Conservation (phyloP, 2,797 vertebrate genomes). For the Scyliorhinus canicula region DNA sequence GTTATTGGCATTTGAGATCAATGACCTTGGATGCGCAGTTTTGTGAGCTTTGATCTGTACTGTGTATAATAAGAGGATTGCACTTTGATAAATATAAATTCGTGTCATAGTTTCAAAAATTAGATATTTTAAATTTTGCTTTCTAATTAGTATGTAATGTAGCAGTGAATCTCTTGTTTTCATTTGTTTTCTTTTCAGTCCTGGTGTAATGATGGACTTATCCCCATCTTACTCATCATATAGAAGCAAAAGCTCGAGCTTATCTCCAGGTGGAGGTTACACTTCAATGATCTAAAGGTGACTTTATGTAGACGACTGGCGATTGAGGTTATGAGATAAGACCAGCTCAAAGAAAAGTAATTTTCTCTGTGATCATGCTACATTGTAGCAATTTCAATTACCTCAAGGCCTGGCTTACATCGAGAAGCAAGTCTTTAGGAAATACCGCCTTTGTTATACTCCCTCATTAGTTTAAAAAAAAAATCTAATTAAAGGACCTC, state of each 20-base stretch:
- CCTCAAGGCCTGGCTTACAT: neutral
- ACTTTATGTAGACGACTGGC: neutral
- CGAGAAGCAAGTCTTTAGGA: neutral
- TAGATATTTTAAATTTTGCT: neutral
- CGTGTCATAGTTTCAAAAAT: neutral
- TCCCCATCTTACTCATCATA: neutral
- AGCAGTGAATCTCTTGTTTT: neutral
- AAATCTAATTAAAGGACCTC: neutral
- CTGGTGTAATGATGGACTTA: neutral
- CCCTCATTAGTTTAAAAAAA: neutral
- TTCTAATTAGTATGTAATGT: neutral
- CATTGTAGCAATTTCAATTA: neutral
- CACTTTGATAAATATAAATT: neutral
- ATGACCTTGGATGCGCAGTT: neutral
- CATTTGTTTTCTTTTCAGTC: neutral
- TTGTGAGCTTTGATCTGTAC: neutral
- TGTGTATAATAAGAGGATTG: neutral
- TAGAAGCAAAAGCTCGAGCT: neutral
- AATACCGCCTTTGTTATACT: neutral
- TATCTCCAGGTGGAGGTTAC: neutral
- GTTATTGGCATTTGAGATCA: neutral
- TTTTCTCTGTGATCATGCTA: neutral
- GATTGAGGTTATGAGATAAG: neutral
- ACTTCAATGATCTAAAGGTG: neutral
- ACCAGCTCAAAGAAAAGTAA: neutral